phyloP scores from a whole-genome alignment of 30 jellyfish, hydroid and myxozoan species.

The Mastigias papua region DNA sequence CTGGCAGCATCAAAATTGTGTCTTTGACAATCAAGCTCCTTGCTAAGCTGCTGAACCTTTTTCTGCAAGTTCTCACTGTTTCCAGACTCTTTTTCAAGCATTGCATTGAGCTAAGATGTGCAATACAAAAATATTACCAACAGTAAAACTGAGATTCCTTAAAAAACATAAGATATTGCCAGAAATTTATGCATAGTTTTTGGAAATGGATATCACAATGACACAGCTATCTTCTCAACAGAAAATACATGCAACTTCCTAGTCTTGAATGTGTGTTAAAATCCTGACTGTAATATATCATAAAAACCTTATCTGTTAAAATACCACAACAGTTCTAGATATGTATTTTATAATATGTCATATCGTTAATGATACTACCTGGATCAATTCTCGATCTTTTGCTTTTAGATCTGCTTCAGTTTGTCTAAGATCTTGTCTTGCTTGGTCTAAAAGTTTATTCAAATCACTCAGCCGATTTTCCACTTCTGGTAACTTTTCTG shows the following conservation, averaged over 20 bases:
- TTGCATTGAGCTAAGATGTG: slow-evolving; percentile 22
- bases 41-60: slow-evolving; percentile 65
- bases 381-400: slow-evolving; percentile 21
- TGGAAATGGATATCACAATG: no score
- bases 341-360: no score
- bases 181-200: no score
- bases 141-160: no score
- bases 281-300: no score
- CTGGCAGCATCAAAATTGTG: slow-evolving; percentile 92
- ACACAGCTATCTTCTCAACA: no score
- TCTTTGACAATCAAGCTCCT: slow-evolving; percentile 88
- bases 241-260: no score
- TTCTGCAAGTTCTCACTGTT: slow-evolving; percentile 53
- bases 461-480: slow-evolving; percentile 7
- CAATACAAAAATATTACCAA: no score
- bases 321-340: no score
- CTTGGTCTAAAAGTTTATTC: slow-evolving; percentile 6
- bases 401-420: neutral
- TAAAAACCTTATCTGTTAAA: no score
- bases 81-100: slow-evolving; percentile 40
- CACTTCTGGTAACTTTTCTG: neutral
- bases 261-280: no score
- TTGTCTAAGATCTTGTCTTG: neutral
- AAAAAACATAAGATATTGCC: no score
- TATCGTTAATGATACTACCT: neutral